Base-by-base conservation (phyloP, 1,140 invertebrate species). In the Procambarus clarkii region DNA sequence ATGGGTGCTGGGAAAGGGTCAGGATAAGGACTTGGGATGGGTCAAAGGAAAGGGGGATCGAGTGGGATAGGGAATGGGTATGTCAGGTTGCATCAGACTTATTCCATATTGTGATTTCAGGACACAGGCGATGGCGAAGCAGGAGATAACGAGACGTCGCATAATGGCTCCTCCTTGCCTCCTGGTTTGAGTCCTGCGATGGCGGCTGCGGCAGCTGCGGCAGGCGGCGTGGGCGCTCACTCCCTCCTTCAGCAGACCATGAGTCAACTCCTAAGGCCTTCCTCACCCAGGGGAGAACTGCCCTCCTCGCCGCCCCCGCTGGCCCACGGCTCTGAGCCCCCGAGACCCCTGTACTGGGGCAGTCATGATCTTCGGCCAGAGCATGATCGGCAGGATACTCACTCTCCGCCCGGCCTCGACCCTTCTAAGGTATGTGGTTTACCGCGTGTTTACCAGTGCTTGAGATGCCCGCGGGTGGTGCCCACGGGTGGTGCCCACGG, bases 171-270 rank as follows among this genome's bases (percentile, higher is more conserved):
- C 15, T 89, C 88, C 13, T 48, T 89, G n/a, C 88, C 88, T 24
- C 48, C 79, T 54, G 88, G 88, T 15, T 79, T 89, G 48, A 82
- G 88, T 83, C 88, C 88, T 54, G 88, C 88, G 34, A 60, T 89
- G 48, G 88, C 88, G 44, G 88, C 88, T 9, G 88, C 88, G 11
- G 88, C 88, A 45, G 88, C 88, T 48, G 88, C 88, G 11, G 77
- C 86, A 15, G 88, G 88, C 2, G 88, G 88, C 18, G 88, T 89
- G 81, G 88, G 88, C 21, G 88, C 88, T 24, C 88, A 89, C 80
- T 76, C 88, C 88, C 48, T 89, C 44, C 88, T 89, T 9, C 88
- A 89, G 69, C 88, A 89, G 81, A 89, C 88, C 69, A 89, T 89
- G 88, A 82, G 64, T n/a, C 88, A 89, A 64, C 80, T 89, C 13